Conservation (phyloP, 1,140 invertebrate species). For the Drosophila serrata region DNA sequence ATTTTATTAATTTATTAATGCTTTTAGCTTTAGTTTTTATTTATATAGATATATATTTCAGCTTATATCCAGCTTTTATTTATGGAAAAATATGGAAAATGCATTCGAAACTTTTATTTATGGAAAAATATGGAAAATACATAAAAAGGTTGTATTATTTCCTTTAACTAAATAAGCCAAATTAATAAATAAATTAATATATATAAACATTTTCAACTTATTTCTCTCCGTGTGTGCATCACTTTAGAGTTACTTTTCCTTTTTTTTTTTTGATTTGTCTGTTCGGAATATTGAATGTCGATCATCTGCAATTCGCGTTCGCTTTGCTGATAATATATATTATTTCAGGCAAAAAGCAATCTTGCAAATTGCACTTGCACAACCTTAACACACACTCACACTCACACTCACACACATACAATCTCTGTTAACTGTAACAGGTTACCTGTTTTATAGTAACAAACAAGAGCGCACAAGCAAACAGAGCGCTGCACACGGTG, state of each 20-base stretch:
- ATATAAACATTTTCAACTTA: background rate
- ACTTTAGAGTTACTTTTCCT: constrained; percentile 45
- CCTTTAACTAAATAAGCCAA: too few relatives aligned
- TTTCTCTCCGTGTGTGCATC: background rate
- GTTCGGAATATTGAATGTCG: constrained; percentile 31
- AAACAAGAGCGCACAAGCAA: constrained; percentile 18
- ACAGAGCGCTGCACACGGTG: constrained; percentile 50
- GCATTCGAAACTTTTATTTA: too few relatives aligned
- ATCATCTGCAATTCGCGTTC: constrained; percentile 21
- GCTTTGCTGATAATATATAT: constrained; percentile 14
- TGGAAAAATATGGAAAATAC: background rate
- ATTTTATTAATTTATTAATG: background rate
- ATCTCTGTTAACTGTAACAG: constrained; percentile 27
- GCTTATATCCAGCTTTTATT: background rate
- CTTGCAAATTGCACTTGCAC: constrained; percentile 73
- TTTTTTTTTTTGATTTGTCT: constrained; percentile 50
- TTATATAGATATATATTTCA: background rate
- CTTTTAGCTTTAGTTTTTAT: background rate
- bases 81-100: background rate
- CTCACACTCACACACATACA: constrained; percentile 1
- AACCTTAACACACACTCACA: background rate
- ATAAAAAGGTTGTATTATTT: too few relatives aligned
- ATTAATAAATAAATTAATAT: too few relatives aligned
- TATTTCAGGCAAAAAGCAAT: constrained; percentile 58
- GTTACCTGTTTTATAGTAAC: constrained; percentile 32